phyloP scores from a whole-genome alignment of 2,797 vertebrate species.

The Anas capensis region DNA sequence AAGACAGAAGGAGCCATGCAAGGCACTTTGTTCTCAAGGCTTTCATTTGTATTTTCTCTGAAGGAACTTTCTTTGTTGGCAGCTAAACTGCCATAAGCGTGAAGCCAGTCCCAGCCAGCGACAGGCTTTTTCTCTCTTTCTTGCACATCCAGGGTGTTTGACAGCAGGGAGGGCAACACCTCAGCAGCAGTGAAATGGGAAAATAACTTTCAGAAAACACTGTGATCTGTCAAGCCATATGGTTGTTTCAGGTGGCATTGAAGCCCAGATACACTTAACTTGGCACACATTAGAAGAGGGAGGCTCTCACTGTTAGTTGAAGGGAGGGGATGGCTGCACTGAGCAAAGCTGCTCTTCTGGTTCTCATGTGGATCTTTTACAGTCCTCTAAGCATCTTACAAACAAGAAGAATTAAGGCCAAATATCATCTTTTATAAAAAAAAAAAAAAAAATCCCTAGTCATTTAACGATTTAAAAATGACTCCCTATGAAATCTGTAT shows the following conservation, averaged over 20 bases:
- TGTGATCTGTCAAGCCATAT: fast-evolving
- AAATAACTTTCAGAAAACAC: neutral
- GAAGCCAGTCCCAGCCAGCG: neutral
- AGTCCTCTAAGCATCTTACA: neutral
- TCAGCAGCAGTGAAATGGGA: neutral
- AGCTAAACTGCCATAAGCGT: fast-evolving
- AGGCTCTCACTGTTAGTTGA: neutral
- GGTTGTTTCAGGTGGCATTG: neutral
- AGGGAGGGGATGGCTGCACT: neutral
- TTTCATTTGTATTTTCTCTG: neutral
- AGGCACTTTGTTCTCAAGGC: neutral
- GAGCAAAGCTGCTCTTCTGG: neutral
- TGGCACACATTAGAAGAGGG: neutral
- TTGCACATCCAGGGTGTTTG: neutral
- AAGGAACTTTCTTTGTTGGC: fast-evolving
- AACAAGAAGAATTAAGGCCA: constrained; percentile 35
- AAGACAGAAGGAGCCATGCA: fast-evolving
- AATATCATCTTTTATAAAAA: neutral
- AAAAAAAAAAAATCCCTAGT: neutral
- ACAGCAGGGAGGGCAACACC: neutral
- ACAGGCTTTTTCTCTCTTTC: neutral
- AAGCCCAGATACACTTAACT: fast-evolving
- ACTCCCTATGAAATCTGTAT: constrained; percentile 48
- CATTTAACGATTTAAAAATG: constrained; percentile 69
- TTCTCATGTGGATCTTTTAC: neutral